These are phyloP conservation scores for Lasioglossum morio DNA, from an alignment of 2,888 invertebrate species.

Conservation along the genomic window DNA sequence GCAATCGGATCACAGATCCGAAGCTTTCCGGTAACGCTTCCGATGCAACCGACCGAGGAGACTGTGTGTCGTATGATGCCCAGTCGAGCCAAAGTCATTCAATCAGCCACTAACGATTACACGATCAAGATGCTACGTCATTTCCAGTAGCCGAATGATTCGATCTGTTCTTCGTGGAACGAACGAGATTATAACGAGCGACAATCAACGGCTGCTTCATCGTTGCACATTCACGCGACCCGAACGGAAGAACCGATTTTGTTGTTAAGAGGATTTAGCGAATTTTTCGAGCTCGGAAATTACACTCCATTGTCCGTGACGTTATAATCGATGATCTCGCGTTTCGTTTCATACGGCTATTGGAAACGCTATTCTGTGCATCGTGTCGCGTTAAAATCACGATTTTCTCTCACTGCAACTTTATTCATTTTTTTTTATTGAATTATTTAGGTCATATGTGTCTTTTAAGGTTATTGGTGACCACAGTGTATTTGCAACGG, in stretches of 20 bases:
- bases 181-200: slow-evolving; percentile 30
- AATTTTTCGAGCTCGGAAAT: slow-evolving; percentile 11
- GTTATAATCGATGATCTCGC: not conserved
- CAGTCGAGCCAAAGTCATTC: slow-evolving; percentile 23
- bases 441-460: too few relatives aligned
- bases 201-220: slow-evolving; percentile 40
- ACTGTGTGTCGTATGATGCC: not conserved
- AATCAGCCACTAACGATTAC: slow-evolving; percentile 42
- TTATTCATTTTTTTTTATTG: too few relatives aligned
- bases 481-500: too few relatives aligned
- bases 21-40: not conserved
- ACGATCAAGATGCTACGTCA: slow-evolving; percentile 16
- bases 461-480: too few relatives aligned
- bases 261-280: not conserved
- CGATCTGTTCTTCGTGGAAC: not conserved
- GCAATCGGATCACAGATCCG: not conserved
- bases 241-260: slow-evolving; percentile 14
- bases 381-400: not conserved
- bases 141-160: slow-evolving; percentile 16
- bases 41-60: not conserved
- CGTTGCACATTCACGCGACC: slow-evolving; percentile 4
- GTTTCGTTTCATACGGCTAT: not conserved
- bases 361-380: too few relatives aligned
- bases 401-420: not conserved
- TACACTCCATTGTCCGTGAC: not conserved